Base-by-base conservation (phyloP, 2,888 invertebrate species). In the Phalera bucephala region DNA sequence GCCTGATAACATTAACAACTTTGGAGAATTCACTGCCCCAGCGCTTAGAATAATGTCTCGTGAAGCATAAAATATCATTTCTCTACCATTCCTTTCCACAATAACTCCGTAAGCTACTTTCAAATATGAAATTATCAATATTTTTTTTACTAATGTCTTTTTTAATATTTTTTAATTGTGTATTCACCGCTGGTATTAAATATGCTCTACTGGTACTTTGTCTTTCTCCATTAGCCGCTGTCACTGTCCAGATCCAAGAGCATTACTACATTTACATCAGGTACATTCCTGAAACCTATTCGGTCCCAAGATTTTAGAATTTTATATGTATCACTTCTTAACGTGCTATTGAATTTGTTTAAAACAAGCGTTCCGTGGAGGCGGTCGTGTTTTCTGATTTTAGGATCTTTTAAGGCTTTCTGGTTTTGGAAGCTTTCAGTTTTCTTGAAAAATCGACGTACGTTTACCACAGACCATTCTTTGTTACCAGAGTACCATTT, bases 181-280 rank as follows among this genome's bases (percentile, higher is more conserved):
- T 63, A 1, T 56, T 40, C 39, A 45, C 57, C 7, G 56, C 42
- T 4, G 61, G 58, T 6, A 72, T 58, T 1, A 92, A 62, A 51
- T 87, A 93, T 14, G 90, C 81, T 32, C 73, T 80, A 2, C 88
- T 83, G 0, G 90, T 82, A 45, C 90, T 90, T 42, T 76, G 76
- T 31, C 90, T 68, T 33, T 58, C 59, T 0, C 91, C 91, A 22
- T 69, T 66, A 29, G 80, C 74, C 54, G 86, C 77, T 21, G 85
- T 90, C 6, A 60, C 81, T 50, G 81, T 81, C n/a, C n/a, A n/a
- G n/a, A n/a, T n/a, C n/a, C n/a, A n/a, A n/a, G n/a, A n/a, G n/a
- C n/a, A n/a, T n/a, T n/a, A n/a, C 63, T 1, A 77, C 74, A 52
- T 91, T 80, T 12, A 69, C 40, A 36, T 86, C 75, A 40, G 76